phyloP scores from a whole-genome alignment of 2,797 vertebrate species.

The Muscicapa comitata region DNA sequence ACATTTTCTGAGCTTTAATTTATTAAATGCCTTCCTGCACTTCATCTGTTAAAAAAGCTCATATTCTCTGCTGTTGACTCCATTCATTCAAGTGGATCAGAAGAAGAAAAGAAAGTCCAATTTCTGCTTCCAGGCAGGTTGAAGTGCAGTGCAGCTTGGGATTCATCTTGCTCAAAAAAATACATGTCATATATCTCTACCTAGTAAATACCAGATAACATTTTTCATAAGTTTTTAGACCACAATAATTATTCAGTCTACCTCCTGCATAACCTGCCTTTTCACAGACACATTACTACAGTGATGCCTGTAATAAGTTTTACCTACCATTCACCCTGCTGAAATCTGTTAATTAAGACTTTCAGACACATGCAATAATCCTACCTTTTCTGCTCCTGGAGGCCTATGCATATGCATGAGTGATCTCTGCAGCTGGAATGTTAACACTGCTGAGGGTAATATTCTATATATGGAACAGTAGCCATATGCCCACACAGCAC shows the following conservation, averaged over 20 bases:
- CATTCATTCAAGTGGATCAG: background rate
- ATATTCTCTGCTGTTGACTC: background rate
- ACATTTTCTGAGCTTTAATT: background rate
- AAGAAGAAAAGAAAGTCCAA: background rate
- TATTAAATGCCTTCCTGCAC: constrained; percentile 5
- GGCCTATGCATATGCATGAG: constrained; percentile 34
- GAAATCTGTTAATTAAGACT: constrained; percentile 53
- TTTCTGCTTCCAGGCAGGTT: background rate
- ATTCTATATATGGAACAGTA: constrained; percentile 12
- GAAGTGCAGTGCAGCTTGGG: background rate
- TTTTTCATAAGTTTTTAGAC: background rate
- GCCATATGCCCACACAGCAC: constrained; percentile 7
- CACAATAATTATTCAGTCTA: background rate
- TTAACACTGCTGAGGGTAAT: constrained; percentile 30
- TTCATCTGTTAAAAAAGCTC: background rate
- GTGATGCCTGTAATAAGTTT: background rate
- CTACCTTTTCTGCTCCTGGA: constrained; percentile 7
- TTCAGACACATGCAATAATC: constrained; percentile 13
- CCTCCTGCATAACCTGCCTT: background rate
- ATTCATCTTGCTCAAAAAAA: background rate
- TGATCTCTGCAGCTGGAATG: constrained; percentile 38
- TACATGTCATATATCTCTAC: background rate
- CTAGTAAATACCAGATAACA: background rate
- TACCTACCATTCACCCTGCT: background rate
- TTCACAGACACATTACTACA: background rate